A percentile compares a stretch with the other conserved stretches of the same genome.
phyloP scores from a whole-genome alignment of 2,797 vertebrate species.

The Neopelma chrysocephalum region DNA sequence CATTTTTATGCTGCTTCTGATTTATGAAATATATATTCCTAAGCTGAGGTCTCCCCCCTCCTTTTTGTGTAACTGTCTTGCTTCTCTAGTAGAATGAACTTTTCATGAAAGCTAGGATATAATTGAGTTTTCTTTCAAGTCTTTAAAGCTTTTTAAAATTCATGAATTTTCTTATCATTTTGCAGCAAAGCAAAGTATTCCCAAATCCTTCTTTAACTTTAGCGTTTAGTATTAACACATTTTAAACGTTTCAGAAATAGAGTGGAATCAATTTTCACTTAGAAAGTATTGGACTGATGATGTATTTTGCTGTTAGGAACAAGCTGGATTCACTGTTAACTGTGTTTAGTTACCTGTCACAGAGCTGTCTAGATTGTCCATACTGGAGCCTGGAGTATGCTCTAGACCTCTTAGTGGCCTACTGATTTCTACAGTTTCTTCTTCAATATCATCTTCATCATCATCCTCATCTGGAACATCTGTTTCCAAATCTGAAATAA shows the following conservation, averaged over 20 bases:
- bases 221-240: constrained; percentile 74
- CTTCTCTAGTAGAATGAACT: constrained; percentile 67
- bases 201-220: constrained; percentile 76
- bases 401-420: constrained; percentile 90
- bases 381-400: constrained; percentile 96
- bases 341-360: constrained; percentile 85
- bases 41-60: constrained; percentile 20
- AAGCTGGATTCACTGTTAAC: constrained; percentile 20
- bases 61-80: constrained; percentile 45
- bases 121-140: constrained; percentile 79
- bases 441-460: constrained; percentile 85
- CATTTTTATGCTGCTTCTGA: constrained; percentile 44
- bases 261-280: constrained; percentile 69
- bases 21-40: constrained; percentile 65
- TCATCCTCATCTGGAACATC: constrained; percentile 90
- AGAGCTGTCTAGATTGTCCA: constrained; percentile 98
- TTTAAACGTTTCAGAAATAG: constrained; percentile 68
- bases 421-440: constrained; percentile 90
- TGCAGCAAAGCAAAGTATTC: constrained; percentile 74
- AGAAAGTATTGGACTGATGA: constrained; percentile 33
- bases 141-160: constrained; percentile 81
- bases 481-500: constrained; percentile 97
- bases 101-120: constrained; percentile 72
- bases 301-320: constrained; percentile 46
- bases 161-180: constrained; percentile 81